Evolutionary conservation across 2,113 vertebrate genomes (phyloP).

Genomic region (Gavia stellata): DNA sequence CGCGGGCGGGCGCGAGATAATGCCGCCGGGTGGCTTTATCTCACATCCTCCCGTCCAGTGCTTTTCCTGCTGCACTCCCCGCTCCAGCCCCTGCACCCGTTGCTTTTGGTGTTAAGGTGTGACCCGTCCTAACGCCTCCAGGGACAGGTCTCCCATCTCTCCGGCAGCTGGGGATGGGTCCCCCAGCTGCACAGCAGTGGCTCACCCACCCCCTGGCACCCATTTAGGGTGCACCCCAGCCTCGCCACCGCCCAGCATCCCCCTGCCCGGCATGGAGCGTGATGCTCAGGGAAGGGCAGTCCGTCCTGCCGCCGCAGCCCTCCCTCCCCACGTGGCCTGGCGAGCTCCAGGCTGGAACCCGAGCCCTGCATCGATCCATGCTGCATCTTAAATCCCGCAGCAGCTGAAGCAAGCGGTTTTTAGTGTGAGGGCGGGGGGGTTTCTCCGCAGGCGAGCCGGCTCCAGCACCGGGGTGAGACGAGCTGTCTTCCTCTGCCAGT

Average conservation of each 20-base stretch:
- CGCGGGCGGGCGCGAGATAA: conserved; percentile 33
- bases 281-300: background rate
- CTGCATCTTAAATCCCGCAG: conserved; percentile 48
- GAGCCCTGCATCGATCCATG: conserved; percentile 36
- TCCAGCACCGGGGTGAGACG: background rate
- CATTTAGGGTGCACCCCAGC: background rate
- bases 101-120: background rate
- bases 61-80: conserved; percentile 39
- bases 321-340: conserved; percentile 7
- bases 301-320: background rate
- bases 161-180: background rate
- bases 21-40: conserved; percentile 1
- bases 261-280: accelerated
- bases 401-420: conserved; percentile 60
- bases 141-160: background rate
- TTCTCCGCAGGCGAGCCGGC: background rate
- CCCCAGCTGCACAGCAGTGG: background rate
- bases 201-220: background rate
- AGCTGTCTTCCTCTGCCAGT: background rate
- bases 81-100: background rate
- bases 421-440: background rate
- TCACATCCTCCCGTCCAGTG: conserved; percentile 52
- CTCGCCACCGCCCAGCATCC: background rate
- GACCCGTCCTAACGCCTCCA: background rate
- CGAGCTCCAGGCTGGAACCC: conserved; percentile 33